Percentiles rank a stretch among this genome's conserved stretches.
Conservation (phyloP, 37 sponge, comb jelly and placozoan genomes). For the Aplysina aerophoba region DNA sequence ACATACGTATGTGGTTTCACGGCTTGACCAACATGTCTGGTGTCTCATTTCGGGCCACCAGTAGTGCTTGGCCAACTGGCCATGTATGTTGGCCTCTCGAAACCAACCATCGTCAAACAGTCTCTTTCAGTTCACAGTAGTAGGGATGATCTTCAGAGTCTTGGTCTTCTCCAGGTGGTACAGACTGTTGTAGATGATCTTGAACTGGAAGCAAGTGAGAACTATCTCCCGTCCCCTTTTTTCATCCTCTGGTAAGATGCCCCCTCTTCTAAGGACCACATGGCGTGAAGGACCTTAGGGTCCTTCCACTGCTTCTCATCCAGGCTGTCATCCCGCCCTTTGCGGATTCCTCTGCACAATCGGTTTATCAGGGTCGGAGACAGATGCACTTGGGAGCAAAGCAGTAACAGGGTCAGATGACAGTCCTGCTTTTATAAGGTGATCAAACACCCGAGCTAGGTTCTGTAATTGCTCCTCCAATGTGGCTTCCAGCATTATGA, state of each 20-base stretch:
- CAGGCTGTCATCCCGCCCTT: conserved; percentile 13
- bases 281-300: too few species aligned
- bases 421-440: conserved; percentile 24
- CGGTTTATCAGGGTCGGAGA: too few species aligned
- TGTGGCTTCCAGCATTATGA: conserved; percentile 21
- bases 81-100: background rate
- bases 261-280: conserved; percentile 32
- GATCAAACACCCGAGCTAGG: conserved; percentile 32
- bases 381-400: too few species aligned
- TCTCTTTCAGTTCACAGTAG: background rate
- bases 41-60: conserved; percentile 52
- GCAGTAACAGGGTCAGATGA: too few species aligned
- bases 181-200: conserved; percentile 27
- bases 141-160: conserved; percentile 51
- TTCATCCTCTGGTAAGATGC: conserved; percentile 46
- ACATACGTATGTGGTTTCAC: too few species aligned
- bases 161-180: conserved; percentile 50
- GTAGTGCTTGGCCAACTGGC: conserved; percentile 28
- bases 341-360: too few species aligned
- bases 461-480: conserved; percentile 39
- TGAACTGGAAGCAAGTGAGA: conserved; percentile 29
- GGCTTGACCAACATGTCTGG: background rate
- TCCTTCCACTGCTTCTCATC: conserved; percentile 16
- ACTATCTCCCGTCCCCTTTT: conserved; percentile 8
- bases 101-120: conserved; percentile 36